These are phyloP conservation scores for Propsilocerus akamusi DNA, from an alignment of 1,140 invertebrate genomes.

Conservation along the genomic window DNA sequence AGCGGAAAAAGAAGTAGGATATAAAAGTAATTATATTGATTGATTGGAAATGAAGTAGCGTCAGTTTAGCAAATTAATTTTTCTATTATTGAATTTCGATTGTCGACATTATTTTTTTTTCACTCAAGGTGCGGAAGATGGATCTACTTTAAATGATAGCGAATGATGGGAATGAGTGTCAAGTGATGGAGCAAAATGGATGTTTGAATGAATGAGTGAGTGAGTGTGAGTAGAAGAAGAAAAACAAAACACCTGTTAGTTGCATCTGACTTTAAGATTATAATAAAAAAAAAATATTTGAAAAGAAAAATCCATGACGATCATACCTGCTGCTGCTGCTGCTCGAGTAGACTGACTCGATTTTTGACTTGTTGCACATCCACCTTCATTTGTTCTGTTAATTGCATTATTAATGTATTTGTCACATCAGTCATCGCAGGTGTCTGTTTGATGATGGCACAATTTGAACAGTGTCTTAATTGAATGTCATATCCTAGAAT, in stretches of 20 bases:
- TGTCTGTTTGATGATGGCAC: slow-evolving; percentile 5
- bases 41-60: too few relatives aligned
- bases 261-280: neutral
- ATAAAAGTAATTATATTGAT: too few relatives aligned
- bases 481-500: slow-evolving; percentile 11
- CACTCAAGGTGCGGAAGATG: neutral
- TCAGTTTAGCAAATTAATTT: too few relatives aligned
- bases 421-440: slow-evolving; percentile 8
- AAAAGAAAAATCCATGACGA: neutral
- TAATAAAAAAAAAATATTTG: neutral
- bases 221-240: neutral
- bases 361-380: slow-evolving; percentile 25
- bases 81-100: too few relatives aligned
- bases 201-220: neutral
- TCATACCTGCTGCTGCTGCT: slow-evolving; percentile 14
- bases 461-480: slow-evolving; percentile 8
- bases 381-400: slow-evolving; percentile 23
- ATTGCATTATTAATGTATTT: slow-evolving; percentile 5
- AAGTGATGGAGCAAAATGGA: neutral
- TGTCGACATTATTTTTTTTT: too few relatives aligned
- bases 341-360: slow-evolving; percentile 23
- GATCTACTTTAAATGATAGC: neutral
- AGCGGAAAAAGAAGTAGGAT: too few relatives aligned
- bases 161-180: neutral
- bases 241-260: slow-evolving; percentile 6